Evolutionary conservation across 2,888 invertebrate species (phyloP).

Genomic region (Drosophila colorata): DNA sequence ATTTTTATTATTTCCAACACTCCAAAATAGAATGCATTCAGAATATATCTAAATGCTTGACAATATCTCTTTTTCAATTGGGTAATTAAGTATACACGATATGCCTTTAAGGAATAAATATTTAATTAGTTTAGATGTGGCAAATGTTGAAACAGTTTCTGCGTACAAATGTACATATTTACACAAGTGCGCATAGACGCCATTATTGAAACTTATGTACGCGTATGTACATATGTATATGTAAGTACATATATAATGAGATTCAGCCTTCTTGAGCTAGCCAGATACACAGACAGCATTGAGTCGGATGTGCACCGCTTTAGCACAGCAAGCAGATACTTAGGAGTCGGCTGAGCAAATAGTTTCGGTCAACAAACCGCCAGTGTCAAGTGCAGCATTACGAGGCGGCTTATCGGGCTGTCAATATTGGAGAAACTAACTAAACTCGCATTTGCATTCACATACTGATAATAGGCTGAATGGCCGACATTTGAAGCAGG

Average conservation of each 20-base stretch:
- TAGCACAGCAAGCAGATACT: not conserved
- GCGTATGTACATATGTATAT: too few relatives aligned
- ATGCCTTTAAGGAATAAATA: too few relatives aligned
- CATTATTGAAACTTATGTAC: too few relatives aligned
- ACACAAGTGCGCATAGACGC: not conserved
- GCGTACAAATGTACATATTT: not conserved
- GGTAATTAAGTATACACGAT: too few relatives aligned
- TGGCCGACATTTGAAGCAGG: not conserved
- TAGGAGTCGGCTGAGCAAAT: conserved; percentile 12
- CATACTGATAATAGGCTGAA: conserved; percentile 22
- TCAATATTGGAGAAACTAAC: conserved; percentile 21
- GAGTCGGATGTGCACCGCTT: not conserved
- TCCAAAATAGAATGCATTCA: too few relatives aligned
- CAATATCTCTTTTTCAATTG: too few relatives aligned
- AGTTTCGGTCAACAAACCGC: conserved; percentile 2
- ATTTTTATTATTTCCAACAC: too few relatives aligned
- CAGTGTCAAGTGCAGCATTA: conserved; percentile 28
- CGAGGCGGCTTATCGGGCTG: conserved; percentile 22
- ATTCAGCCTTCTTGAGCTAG: not conserved
- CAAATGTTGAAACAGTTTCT: not conserved
- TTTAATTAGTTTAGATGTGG: not conserved
- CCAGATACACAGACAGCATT: too few relatives aligned
- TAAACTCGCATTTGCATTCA: conserved; percentile 16
- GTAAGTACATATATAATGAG: too few relatives aligned
- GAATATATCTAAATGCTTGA: too few relatives aligned